Percentiles rank a stretch among this genome's conserved stretches.
phyloP scores from a whole-genome alignment of 2,113 vertebrate species.

The Empidonax traillii region DNA sequence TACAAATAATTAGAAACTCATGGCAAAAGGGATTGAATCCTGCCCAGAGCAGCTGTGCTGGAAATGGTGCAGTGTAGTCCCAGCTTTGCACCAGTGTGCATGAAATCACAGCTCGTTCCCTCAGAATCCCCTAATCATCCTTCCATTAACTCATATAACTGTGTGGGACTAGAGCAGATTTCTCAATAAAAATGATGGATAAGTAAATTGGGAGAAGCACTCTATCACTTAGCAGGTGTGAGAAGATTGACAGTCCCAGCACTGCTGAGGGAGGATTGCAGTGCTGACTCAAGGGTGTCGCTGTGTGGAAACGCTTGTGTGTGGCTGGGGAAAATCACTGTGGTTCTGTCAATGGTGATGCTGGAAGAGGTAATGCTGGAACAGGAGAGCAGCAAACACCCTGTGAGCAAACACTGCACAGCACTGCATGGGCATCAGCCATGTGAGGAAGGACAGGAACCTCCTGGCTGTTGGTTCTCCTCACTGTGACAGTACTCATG shows the following conservation, averaged over 20 bases:
- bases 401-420: accelerated
- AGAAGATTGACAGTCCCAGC: slow-evolving; percentile 51
- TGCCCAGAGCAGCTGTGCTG: background rate
- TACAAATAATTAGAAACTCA: background rate
- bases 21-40: background rate
- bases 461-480: background rate
- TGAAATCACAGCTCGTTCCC: slow-evolving; percentile 32
- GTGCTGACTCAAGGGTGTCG: background rate
- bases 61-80: background rate
- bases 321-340: background rate
- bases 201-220: slow-evolving; percentile 67
- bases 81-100: background rate
- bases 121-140: slow-evolving; percentile 51
- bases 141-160: slow-evolving; percentile 68
- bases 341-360: background rate
- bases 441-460: background rate
- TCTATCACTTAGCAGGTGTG: slow-evolving; percentile 64
- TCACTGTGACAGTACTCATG: accelerated
- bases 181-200: slow-evolving; percentile 71
- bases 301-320: background rate
- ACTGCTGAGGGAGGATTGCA: background rate
- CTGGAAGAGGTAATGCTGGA: background rate
- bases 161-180: slow-evolving; percentile 65
- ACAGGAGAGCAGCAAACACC: background rate
- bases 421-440: background rate